Evolutionary conservation across 2,888 invertebrate genomes (phyloP).

Genomic region (Alviniconcha strummeri): DNA sequence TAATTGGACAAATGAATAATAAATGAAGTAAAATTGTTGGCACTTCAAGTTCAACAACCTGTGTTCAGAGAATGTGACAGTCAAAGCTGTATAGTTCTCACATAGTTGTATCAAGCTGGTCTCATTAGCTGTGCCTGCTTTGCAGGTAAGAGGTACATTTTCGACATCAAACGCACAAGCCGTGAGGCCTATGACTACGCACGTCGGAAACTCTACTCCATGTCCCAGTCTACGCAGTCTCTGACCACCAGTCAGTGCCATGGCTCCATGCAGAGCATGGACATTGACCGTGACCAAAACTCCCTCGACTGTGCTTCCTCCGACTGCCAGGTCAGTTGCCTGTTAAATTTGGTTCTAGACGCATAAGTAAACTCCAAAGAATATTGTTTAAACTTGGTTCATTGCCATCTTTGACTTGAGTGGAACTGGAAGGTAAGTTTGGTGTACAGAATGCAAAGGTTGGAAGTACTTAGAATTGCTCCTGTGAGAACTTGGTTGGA

Average conservation of each 20-base stretch:
- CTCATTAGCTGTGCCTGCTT: neutral
- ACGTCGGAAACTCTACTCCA: conserved; percentile 81
- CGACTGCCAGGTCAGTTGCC: conserved; percentile 16
- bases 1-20: no score
- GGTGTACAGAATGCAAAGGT: no score
- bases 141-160: conserved; percentile 89
- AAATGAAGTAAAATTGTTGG: no score
- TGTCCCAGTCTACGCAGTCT: conserved; percentile 26
- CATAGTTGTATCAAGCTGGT: no score
- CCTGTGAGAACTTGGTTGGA: no score
- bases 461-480: no score
- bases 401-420: neutral
- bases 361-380: no score
- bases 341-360: no score
- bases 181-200: conserved; percentile 93
- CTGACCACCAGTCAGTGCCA: conserved; percentile 8
- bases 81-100: no score
- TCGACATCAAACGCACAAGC: conserved; percentile 91
- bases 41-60: no score
- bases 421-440: no score
- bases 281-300: conserved; percentile 28
- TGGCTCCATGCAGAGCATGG: conserved; percentile 33
- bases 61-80: no score
- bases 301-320: conserved; percentile 1
- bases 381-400: neutral